A percentile compares a stretch with the other conserved stretches of the same genome.
These are phyloP conservation scores for Sciurus vulgaris DNA, from an alignment of 2,797 vertebrate species.

Conservation along the genomic window DNA sequence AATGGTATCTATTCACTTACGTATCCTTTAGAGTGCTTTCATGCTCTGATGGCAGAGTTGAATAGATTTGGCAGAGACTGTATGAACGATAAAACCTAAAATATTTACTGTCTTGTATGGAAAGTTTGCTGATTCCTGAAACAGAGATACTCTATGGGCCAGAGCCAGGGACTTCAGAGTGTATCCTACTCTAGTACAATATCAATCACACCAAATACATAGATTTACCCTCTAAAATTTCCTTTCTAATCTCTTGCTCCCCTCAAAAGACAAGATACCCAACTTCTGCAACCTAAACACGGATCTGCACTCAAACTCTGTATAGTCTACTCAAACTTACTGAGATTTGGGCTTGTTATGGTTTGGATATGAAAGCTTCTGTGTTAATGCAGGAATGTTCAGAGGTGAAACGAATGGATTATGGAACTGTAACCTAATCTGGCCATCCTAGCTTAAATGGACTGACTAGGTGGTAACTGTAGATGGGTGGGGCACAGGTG, in stretches of 20 bases:
- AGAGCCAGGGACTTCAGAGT: neutral
- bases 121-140: neutral
- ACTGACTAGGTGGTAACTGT: no score
- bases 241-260: neutral
- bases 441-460: no score
- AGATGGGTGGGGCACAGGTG: no score
- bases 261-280: neutral
- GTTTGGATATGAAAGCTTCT: no score
- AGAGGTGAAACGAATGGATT: no score
- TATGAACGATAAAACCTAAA: neutral
- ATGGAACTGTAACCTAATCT: no score
- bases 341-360: neutral
- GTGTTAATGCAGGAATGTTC: no score
- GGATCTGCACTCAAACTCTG: neutral
- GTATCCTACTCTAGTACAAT: neutral
- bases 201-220: neutral
- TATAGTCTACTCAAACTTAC: neutral
- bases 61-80: neutral
- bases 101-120: neutral
- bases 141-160: neutral
- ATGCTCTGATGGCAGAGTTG: neutral
- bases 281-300: neutral
- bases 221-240: neutral
- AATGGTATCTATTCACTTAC: neutral
- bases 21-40: neutral